Evolutionary conservation across 2,113 vertebrate genomes (phyloP), one percentile per base, ranked within the genome.

Genomic region (Abramis brama): DNA sequence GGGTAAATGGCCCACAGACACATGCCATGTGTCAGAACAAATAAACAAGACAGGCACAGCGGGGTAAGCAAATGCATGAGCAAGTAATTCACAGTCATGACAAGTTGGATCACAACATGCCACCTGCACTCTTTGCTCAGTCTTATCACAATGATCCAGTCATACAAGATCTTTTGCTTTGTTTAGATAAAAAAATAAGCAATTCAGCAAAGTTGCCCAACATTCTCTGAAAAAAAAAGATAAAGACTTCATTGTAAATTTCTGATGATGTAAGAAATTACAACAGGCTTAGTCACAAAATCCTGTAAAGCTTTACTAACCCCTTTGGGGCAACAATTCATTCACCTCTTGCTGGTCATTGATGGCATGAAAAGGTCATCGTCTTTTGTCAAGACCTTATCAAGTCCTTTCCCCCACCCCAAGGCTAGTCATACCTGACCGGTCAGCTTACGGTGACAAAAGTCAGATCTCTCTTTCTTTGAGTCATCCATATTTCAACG

Each of bases 371-470:
- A 50, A 70, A 71, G 85, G 78, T 66, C 68, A 86, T 27, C 33
- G 81, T 23, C 66, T 47, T 81, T 86, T 78, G 21, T 73, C 62
- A 71, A 80, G 15, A 77, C 57, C 33, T 73, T 79, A 13, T 27
- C n/a, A 80, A 62, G 39, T 45, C 60, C 84, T 59, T 6, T 50
- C 1, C 55, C 84, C 84, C 84, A 33, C 11, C 52, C 85, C 68
- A 84, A 27, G 74, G 71, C 57, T 39, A 84, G 85, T 87, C 68
- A 89, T 79, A 85, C 73, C 50, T 89, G 79, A 33, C 33, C 87
- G 15, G 83, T 68, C 50, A 73, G 77, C 68, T 86, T 82, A 75
- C 87, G 55, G 15, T 62, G 79, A 89, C 91, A 92, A 89, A 70
- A 17, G 92, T 89, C 89, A 66, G 27, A 55, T 75, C 73, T 21